Conservation (phyloP, 2,888 invertebrate species). For the Chrysolina haemoptera region DNA sequence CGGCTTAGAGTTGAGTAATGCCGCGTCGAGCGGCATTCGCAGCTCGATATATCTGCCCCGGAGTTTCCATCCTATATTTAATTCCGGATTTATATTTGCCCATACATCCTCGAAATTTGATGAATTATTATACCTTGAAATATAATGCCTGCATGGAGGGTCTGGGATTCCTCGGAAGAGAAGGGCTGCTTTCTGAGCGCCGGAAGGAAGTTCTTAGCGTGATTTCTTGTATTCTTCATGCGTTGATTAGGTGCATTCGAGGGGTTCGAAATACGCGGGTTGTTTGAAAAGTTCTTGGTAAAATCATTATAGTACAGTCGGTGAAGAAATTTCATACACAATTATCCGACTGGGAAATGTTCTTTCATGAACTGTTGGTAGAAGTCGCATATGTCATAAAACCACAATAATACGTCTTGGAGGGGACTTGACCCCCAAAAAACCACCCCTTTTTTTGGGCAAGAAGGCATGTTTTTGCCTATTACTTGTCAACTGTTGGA, state of each 20-base stretch:
- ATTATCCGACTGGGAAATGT: no score
- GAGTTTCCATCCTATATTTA: conserved; percentile 69
- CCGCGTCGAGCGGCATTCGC: conserved; percentile 69
- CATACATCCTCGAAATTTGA: conserved; percentile 69
- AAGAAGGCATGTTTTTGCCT: no score
- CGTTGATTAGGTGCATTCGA: background rate
- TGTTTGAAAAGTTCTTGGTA: no score
- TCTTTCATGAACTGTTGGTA: no score
- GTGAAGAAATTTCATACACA: no score
- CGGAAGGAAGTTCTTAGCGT: conserved; percentile 3
- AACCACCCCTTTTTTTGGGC: no score
- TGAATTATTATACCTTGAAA: conserved; percentile 70
- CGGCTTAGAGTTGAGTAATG: conserved; percentile 70
- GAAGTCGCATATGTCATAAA: no score
- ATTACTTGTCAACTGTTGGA: no score
- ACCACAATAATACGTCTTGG: no score
- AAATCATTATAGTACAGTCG: no score
- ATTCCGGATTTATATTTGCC: conserved; percentile 70
- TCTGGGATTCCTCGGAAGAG: conserved; percentile 58
- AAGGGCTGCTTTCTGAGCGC: background rate
- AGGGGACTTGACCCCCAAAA: no score
- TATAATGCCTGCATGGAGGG: conserved; percentile 67
- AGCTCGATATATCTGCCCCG: conserved; percentile 68
- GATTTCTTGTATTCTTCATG: background rate
- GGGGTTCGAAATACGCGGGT: no score